Evolutionary conservation across 1,140 invertebrate genomes (phyloP), one percentile per base, ranked within the genome.

Genomic region (Drosophila tani): DNA sequence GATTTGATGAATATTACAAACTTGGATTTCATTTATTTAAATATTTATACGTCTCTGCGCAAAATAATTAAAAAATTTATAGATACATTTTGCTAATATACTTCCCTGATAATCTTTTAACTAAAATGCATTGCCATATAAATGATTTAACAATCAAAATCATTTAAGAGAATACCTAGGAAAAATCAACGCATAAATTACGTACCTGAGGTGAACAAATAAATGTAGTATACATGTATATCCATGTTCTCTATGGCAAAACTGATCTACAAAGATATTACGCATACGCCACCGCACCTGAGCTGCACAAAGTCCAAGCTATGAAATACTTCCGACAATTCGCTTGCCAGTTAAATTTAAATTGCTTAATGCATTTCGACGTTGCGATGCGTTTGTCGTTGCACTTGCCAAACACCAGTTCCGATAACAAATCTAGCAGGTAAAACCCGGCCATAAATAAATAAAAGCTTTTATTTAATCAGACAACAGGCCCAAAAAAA

Each of bases 281-380:
- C 76, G 71, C 68, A 87, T 87, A 88, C 84, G 83, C 71, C 84
- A 62, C 55, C 50, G 69, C 35, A 49, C 51, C 45, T 57, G 19
- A n/a, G 21, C 4, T 15, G 45, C 49, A 11, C 75, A 78, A 77
- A 70, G 60, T 67, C 63, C 71, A 62, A 75, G 32, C 29, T 27
- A 80, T 63, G 27, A 51, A 79, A 45, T 67, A 45, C 76, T 87
- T 83, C 76, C 83, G 55, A 60, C 43, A 53, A 32, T 60, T 62
- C 63, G 19, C 47, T 43, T 24, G 63, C 21, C 47, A 50, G 55
- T 45, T 62, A 45, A 56, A 64, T 58, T 71, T 38, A 75, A 58
- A 55, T 65, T 58, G 51, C 66, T 53, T 56, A 71, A 80, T 77
- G 66, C 67, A 68, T 50, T 76, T 60, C 41, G 46, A 27, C 68